Base-by-base conservation (phyloP, 2,113 vertebrate genomes). In the Limnothrissa miodon region DNA sequence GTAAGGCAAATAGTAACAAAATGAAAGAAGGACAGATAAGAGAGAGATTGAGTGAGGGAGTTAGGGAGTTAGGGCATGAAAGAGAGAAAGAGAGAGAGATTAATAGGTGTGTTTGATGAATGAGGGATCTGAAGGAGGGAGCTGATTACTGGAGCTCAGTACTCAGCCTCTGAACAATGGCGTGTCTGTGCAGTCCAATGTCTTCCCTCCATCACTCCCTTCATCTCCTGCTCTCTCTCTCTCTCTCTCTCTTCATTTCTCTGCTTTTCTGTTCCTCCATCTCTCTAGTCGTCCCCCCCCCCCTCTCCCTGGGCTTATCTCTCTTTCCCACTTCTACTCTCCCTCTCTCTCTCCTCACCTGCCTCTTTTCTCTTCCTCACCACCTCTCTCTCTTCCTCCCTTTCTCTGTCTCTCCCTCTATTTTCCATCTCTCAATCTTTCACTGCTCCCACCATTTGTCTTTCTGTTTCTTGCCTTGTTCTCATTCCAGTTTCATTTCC, bases 71-170 rank as follows among this genome's bases (percentile, higher is more conserved):
- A 36, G 62, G 2, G 9, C 1, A 10, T 15, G 29, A 36, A 4
- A 15, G n/a, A 59, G 23, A 23, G 21, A 23, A 13, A 25, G 25
- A 70, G 25, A 70, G 62, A 70, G 33, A 78, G 82, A 86, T 81
- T 46, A 48, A 70, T 84, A 29, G 39, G 23, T 80, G 8, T 44
- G 33, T 33, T 62, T 78, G 85, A 86, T 86, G 80, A 80, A 23
- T 66, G 74, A 83, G 3, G 70, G 59, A 78, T 48, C 39, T 19
- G 13, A 78, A 70, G 80, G 19, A 1, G 66, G 66, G 66, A 74
- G 70, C 51, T 66, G 66, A 39, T 82, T 44, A 36, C 59, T 13
- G 25, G 0, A 25, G 59, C 80, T 66, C 4, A 62, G 78, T 80
- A 78, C 70, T 70, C 19, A 9, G 7, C 25, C 7, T 9, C 4